Evolutionary conservation across 2,797 vertebrate species (phyloP).

Genomic region (Anas georgica): DNA sequence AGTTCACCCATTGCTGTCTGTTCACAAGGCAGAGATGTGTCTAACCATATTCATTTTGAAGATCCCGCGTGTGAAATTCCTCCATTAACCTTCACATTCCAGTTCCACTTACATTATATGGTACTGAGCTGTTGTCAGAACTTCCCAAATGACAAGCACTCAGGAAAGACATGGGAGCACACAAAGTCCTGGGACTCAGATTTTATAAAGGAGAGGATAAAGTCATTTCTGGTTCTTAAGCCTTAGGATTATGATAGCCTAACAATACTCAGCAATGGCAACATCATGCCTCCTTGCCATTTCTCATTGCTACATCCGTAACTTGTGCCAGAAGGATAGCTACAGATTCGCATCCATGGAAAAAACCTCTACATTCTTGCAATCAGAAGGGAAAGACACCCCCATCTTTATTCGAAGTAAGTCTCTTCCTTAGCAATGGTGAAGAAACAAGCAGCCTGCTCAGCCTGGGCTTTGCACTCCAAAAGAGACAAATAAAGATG

Average conservation of each 20-base stretch:
- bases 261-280: not conserved
- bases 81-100: not conserved
- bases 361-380: not conserved
- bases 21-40: not conserved
- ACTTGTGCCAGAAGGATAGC: not conserved
- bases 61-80: fast-evolving
- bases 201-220: not conserved
- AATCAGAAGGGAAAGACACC: not conserved
- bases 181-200: not conserved
- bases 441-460: not conserved
- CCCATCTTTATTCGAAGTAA: not conserved
- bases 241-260: not conserved
- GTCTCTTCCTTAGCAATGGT: not conserved
- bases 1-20: not conserved
- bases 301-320: not conserved
- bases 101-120: not conserved
- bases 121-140: not conserved
- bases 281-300: not conserved
- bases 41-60: not conserved
- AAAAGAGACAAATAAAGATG: not conserved
- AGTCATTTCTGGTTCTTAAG: not conserved
- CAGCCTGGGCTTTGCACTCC: not conserved
- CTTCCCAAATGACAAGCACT: not conserved
- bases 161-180: not conserved
- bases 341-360: not conserved